Percentiles rank a stretch among this genome's conserved stretches.
Evolutionary conservation across 1,140 invertebrate species (phyloP).

Genomic region (Macrocentrus cingulum): DNA sequence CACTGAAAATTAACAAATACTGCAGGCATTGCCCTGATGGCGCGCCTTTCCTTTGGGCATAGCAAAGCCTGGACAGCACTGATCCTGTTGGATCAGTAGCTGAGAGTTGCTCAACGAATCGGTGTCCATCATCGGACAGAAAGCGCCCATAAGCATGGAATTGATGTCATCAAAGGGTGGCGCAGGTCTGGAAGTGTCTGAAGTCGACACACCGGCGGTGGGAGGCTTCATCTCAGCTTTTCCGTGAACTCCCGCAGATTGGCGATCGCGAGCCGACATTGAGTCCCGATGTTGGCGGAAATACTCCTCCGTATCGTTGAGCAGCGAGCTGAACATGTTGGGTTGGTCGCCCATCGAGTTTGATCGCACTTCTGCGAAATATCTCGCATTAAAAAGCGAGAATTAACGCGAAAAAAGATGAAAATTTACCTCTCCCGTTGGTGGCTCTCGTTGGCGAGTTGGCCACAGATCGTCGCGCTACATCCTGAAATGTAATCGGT

Average conservation of each 20-base stretch:
- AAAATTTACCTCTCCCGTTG: slow-evolving; percentile 48
- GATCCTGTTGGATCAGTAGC: slow-evolving; percentile 42
- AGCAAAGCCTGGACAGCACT: slow-evolving; percentile 55
- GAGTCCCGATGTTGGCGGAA: slow-evolving; percentile 59
- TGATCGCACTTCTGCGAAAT: slow-evolving; percentile 59
- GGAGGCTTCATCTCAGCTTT: slow-evolving; percentile 38
- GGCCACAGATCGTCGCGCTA: slow-evolving; percentile 71
- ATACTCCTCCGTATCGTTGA: slow-evolving; percentile 63
- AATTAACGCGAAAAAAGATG: slow-evolving; percentile 19
- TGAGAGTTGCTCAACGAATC: slow-evolving; percentile 39
- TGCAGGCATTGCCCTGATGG: slow-evolving; percentile 45
- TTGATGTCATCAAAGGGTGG: slow-evolving; percentile 5
- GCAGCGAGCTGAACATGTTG: slow-evolving; percentile 59
- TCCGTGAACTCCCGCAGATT: slow-evolving; percentile 21
- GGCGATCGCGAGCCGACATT: slow-evolving; percentile 35
- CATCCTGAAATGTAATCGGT: slow-evolving; percentile 82
- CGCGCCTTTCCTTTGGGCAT: slow-evolving; percentile 49
- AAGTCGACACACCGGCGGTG: slow-evolving; percentile 20
- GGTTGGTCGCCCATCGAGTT: slow-evolving; percentile 63
- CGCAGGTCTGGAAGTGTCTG: slow-evolving; percentile 20
- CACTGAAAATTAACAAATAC: slow-evolving; percentile 28
- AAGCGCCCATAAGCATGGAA: neutral
- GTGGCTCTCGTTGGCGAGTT: slow-evolving; percentile 67
- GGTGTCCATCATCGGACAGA: slow-evolving; percentile 22
- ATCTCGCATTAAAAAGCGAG: slow-evolving; percentile 26